Base-by-base conservation (phyloP, 2,888 invertebrate genomes). In the Pomacea canaliculata region DNA sequence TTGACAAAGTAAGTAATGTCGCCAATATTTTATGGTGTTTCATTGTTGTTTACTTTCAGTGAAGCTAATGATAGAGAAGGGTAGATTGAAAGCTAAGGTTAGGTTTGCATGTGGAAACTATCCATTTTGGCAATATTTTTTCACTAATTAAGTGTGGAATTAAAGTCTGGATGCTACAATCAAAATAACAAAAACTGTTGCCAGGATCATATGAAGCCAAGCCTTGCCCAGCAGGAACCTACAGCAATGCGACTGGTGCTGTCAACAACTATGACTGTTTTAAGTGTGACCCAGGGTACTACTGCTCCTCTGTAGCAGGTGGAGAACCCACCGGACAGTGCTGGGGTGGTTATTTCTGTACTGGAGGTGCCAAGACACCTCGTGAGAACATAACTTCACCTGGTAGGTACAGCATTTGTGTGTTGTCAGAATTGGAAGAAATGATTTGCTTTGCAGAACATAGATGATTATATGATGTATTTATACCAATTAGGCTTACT, bases 171-270 rank as follows among this genome's bases (percentile, higher is more conserved):
- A 7, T 16, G 8, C 2, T 56, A 7, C 16, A 56, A 56, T 56
- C 4, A 56, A 56, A 56, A 7, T 56, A 13, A 13, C 51, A 13
- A 37, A 5, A 37, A 37, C 37, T 37, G 23, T 27, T 78, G 71
- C 71, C 80, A 88, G 90, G 89, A 18, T 87, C 89, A 0, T 88
- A 77, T 73, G 85, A 81, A 12, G 87, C 88, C 7, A 81, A 78
- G 13, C 86, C 87, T 0, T 90, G 90, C 79, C 89, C 89, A 2
- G 73, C 82, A 63, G 90, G 90, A n/a, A 90, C 90, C 10, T 90
- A 90, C 83, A 89, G 89, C 77, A 89, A 90, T 76, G 85, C 84
- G 19, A 84, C 88, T 0, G 89, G 89, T 18, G 88, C 89, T n/a
- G 85, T 87, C 18, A 87, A 88, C 80, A 83, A 87, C 62, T 86